Evolutionary conservation across 2,888 invertebrate genomes (phyloP), one percentile per base, ranked within the genome.

Genomic region (Cerceris ruficornis): DNA sequence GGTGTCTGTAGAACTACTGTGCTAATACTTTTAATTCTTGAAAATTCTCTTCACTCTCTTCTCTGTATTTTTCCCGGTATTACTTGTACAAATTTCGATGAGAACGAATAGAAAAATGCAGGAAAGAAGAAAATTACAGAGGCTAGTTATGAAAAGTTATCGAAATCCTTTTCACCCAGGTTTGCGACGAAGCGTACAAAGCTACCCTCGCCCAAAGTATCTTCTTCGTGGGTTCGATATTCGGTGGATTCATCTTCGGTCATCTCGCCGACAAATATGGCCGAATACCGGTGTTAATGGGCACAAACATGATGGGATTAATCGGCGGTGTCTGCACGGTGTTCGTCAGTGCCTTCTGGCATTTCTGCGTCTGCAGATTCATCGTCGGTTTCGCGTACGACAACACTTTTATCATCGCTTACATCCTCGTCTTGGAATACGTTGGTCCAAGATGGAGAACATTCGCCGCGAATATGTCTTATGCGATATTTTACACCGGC

Each of bases 241-340:
- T 96, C 0, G 98, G 98, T 0, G 97, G 97, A 0, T 92, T 98
- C 39, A 93, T 97, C 0, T 97, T 98, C 87, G 98, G 98, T 1
- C 97, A 96, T 96, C 94, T 97, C 11, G 97, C 98, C 2, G 98
- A 98, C 91, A 95, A 96, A 71, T 96, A 96, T 89, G 98, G 98
- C 15, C 94, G 98, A 50, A 96, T 98, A 86, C 97, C 97, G 0
- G 96, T 97, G 13, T 92, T 98, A 75, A 95, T 96, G 28, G 95
- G 96, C 6, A 95, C 97, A 11, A 97, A 97, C 90, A 83, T 96
- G 62, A 93, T 96, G 49, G 97, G 97, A 0, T 96, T 96, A 86
- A 78, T 94, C 6, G 94, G 94, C 8, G 95, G 98, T 0, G 93
- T 97, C 2, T 95, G 95, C 0, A 97, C 97, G 0, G 95, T 96